phyloP scores from a whole-genome alignment of 2,888 invertebrate species.

The Eudemis profundana region DNA sequence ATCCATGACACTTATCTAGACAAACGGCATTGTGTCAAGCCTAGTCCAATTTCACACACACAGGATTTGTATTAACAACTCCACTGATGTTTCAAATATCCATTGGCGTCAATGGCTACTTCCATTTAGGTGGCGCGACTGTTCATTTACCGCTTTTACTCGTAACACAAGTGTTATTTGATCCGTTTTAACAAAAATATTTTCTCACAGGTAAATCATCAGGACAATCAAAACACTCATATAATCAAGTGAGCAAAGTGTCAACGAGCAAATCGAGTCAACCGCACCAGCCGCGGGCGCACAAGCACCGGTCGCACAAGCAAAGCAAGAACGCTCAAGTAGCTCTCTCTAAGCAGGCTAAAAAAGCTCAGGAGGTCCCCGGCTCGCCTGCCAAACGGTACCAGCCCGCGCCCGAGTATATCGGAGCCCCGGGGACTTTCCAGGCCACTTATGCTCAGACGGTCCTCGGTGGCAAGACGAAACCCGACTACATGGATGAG shows the following conservation, averaged over 20 bases:
- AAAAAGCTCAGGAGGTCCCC: conserved; percentile 66
- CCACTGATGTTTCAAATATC: too few relatives aligned
- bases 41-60: too few relatives aligned
- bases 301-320: conserved; percentile 69
- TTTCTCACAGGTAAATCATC: conserved; percentile 74
- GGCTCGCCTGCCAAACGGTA: conserved; percentile 68
- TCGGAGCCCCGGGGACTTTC: conserved; percentile 75
- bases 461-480: conserved; percentile 69
- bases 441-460: conserved; percentile 81
- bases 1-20: too few relatives aligned
- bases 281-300: conserved; percentile 62
- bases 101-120: too few relatives aligned
- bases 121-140: too few relatives aligned
- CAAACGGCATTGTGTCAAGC: too few relatives aligned
- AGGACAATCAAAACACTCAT: conserved; percentile 81
- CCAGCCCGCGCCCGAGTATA: conserved; percentile 65
- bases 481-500: conserved; percentile 70
- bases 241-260: conserved; percentile 83
- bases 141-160: too few relatives aligned
- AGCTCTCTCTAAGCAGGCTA: conserved; percentile 59
- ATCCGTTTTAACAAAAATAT: too few relatives aligned
- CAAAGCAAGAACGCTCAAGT: conserved; percentile 45
- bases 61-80: too few relatives aligned
- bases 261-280: conserved; percentile 81
- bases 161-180: too few relatives aligned